Evolutionary conservation across 2,797 vertebrate species (phyloP).

Genomic region (Pseudochromis fuscus): DNA sequence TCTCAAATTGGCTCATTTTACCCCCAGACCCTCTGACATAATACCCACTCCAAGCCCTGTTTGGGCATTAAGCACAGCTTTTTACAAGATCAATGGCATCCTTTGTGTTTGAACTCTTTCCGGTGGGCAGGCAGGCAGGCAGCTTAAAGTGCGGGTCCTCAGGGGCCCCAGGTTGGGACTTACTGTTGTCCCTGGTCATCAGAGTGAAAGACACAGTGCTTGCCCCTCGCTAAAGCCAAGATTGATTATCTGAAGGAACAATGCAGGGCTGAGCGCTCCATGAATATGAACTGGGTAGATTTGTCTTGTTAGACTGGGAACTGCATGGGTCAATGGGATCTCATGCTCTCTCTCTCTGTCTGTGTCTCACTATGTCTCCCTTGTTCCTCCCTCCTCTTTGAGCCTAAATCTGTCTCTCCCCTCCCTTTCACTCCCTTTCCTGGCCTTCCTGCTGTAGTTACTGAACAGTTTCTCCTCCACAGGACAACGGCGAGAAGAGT

Average conservation of each 20-base stretch:
- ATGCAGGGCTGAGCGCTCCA: slow-evolving; percentile 48
- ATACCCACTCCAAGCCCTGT: slow-evolving; percentile 78
- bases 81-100: slow-evolving; percentile 77
- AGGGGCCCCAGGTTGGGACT: slow-evolving; percentile 71
- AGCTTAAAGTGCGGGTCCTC: slow-evolving; percentile 67
- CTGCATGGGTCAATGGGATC: slow-evolving; percentile 63
- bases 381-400: slow-evolving; percentile 48
- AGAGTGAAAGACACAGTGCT: slow-evolving; percentile 71
- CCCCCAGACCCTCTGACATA: slow-evolving; percentile 77
- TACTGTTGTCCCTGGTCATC: slow-evolving; percentile 72
- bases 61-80: slow-evolving; percentile 72
- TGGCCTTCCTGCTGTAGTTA: slow-evolving; percentile 42
- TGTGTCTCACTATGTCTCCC: slow-evolving; percentile 50
- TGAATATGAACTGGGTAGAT: slow-evolving; percentile 59
- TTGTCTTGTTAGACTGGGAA: slow-evolving; percentile 60
- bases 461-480: slow-evolving; percentile 63
- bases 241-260: slow-evolving; percentile 77
- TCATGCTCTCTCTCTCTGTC: slow-evolving; percentile 56
- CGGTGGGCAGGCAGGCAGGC: slow-evolving; percentile 68
- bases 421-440: slow-evolving; percentile 44
- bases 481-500: slow-evolving; percentile 62
- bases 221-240: slow-evolving; percentile 71
- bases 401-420: slow-evolving; percentile 52
- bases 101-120: slow-evolving; percentile 80
- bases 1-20: slow-evolving; percentile 83